Evolutionary conservation across 2,797 vertebrate genomes (phyloP).

Genomic region (Manis crassicaudata): DNA sequence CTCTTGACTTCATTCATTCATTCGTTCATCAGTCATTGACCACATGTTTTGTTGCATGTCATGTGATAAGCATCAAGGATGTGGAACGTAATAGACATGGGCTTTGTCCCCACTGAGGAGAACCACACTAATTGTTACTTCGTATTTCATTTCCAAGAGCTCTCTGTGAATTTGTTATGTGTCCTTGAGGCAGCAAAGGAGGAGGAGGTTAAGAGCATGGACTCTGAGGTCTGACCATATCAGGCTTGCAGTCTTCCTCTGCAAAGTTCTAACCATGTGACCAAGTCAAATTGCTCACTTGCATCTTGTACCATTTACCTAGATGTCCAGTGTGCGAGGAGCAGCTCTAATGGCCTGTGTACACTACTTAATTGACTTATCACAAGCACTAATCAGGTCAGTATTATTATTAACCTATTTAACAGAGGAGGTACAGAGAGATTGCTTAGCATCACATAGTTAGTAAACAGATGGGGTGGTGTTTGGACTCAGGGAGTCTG

Average conservation of each 20-base stretch:
- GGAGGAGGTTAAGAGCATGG: neutral
- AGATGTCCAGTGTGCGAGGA: neutral
- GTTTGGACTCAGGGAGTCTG: neutral
- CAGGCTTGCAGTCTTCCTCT: neutral
- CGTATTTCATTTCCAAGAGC: neutral
- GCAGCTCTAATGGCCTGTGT: neutral
- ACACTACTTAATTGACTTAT: neutral
- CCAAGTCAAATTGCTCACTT: neutral
- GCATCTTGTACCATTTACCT: neutral
- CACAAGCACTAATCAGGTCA: neutral
- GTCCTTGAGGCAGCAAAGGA: neutral
- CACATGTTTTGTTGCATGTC: neutral
- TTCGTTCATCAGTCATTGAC: neutral
- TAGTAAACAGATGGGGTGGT: neutral
- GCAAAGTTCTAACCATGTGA: neutral
- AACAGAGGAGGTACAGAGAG: neutral
- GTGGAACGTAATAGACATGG: neutral
- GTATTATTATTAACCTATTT: slow-evolving; percentile 1
- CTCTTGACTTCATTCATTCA: neutral
- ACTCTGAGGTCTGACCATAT: neutral
- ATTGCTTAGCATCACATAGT: neutral
- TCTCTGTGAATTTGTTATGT: neutral
- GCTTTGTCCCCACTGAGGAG: neutral
- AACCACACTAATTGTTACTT: neutral
- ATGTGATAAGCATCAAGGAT: neutral